phyloP scores from a whole-genome alignment of 2,113 vertebrate genomes.

The Chelonoidis abingdonii region DNA sequence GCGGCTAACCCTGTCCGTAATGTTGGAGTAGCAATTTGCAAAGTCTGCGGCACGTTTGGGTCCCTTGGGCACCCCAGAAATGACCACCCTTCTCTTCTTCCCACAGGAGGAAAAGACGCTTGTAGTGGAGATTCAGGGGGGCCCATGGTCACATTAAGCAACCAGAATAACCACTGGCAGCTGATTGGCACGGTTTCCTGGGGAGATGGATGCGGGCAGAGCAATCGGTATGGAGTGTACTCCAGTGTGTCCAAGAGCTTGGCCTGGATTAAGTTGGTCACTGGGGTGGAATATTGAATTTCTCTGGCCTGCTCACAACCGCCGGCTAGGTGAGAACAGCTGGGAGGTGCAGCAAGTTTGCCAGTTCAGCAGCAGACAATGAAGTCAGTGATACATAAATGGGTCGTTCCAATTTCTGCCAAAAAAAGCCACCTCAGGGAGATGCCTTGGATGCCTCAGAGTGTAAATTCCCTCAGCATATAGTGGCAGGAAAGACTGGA shows the following conservation, averaged over 20 bases:
- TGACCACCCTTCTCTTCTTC: neutral
- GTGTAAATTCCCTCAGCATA: neutral
- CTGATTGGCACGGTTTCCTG: slow-evolving; percentile 76
- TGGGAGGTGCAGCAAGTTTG: neutral
- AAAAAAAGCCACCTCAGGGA: neutral
- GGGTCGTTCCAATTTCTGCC: neutral
- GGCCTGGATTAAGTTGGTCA: slow-evolving; percentile 71
- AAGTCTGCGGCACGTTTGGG: neutral
- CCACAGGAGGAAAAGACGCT: slow-evolving; percentile 75
- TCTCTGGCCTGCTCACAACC: neutral
- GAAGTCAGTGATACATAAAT: neutral
- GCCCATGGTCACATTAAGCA: slow-evolving; percentile 73
- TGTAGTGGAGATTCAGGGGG: slow-evolving; percentile 80
- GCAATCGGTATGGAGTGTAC: slow-evolving; percentile 76
- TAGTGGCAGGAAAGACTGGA: neutral
- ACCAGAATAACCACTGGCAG: slow-evolving; percentile 60
- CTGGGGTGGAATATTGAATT: neutral
- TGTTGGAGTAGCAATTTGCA: neutral
- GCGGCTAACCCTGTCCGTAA: neutral
- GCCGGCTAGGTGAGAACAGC: neutral
- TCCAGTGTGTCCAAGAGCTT: slow-evolving; percentile 62
- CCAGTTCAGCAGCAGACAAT: neutral
- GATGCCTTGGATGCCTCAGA: neutral
- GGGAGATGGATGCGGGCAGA: slow-evolving; percentile 77
- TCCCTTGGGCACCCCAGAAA: neutral